Percentiles rank a stretch among this genome's conserved stretches.
Conservation (phyloP, 2,888 invertebrate species). For the Tuta absoluta region DNA sequence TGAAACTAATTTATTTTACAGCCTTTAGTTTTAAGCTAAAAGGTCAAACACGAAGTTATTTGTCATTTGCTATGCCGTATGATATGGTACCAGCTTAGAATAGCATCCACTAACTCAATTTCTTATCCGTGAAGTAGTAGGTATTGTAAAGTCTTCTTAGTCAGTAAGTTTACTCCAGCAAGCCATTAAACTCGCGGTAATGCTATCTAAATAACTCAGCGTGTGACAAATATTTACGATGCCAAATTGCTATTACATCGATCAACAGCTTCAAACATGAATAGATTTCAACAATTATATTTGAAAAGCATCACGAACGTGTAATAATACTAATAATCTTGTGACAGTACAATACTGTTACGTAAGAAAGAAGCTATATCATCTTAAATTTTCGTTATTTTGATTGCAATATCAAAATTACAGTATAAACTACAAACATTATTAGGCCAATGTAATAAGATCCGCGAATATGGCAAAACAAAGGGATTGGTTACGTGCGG, state of each 20-base stretch:
- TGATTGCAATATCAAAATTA: constrained; percentile 49
- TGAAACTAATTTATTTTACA: no score
- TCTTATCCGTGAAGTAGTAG: no score
- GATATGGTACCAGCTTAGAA: no score
- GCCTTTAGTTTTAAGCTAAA: no score
- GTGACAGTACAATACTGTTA: constrained; percentile 61
- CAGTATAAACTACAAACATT: constrained; percentile 14
- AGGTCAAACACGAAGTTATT: no score
- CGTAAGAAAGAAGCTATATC: constrained; percentile 59
- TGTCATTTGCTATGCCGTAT: no score
- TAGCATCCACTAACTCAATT: no score
- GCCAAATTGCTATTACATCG: constrained; percentile 19
- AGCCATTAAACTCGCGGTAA: not conserved
- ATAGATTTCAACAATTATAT: constrained; percentile 54
- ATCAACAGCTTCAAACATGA: constrained; percentile 14
- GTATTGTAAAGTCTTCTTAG: no score
- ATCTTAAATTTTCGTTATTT: constrained; percentile 57
- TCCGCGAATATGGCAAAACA: constrained; percentile 5
- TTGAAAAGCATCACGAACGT: constrained; percentile 48
- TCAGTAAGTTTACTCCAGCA: not conserved
- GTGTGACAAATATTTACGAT: constrained; percentile 11
- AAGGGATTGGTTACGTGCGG: constrained; percentile 21
- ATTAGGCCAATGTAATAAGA: constrained; percentile 16
- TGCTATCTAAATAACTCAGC: constrained; percentile 8
- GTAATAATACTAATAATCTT: constrained; percentile 30